Evolutionary conservation across 2,888 invertebrate genomes (phyloP), one percentile per base, ranked within the genome.

Genomic region (Harpalus rufipes): DNA sequence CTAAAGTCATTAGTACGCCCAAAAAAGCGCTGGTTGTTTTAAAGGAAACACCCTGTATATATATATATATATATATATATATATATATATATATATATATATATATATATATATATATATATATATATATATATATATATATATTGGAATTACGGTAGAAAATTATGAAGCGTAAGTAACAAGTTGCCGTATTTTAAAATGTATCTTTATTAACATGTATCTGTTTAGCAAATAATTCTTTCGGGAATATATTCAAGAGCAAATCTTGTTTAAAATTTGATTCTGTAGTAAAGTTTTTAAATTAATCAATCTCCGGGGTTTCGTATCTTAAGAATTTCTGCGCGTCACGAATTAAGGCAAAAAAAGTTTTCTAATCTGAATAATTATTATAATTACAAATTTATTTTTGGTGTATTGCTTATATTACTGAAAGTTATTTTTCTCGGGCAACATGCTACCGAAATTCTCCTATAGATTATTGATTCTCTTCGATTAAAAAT

Each of bases 321-420:
- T 81, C 68, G 39, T 72, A 63, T 81, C 61, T 63, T 51, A 51
- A 25, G 44, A 81, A 82, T 58, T 82, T 72, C 82, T 25, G 39
- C 68, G 56, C 82, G 72, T 82, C 58, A 58, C 32, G 82, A 82
- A 68, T 68, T 82, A 82, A 82, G 72, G 58, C 68, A 58, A 65
- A 82, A 82, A 82, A 82, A 82, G 72, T 82, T 82, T 72, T 32
- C 82, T 82, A 72, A 82, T 82, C 68, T 82, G 72, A 82, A 82
- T 82, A 82, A 82, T 82, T 82, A 82, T 82, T 82, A 82, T 82
- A 82, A 82, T 82, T 72, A 82, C 68, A 82, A 82, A 72, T 82
- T 82, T 72, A 58, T 82, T 32, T 51, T 72, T 72, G 68, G 82
- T 61, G 61, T 79, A 79, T 79, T 61, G 79, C 79, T 79, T 61